These are phyloP conservation scores for Ancistrus triradiatus DNA, from an alignment of 2,113 vertebrate species.

Conservation along the genomic window DNA sequence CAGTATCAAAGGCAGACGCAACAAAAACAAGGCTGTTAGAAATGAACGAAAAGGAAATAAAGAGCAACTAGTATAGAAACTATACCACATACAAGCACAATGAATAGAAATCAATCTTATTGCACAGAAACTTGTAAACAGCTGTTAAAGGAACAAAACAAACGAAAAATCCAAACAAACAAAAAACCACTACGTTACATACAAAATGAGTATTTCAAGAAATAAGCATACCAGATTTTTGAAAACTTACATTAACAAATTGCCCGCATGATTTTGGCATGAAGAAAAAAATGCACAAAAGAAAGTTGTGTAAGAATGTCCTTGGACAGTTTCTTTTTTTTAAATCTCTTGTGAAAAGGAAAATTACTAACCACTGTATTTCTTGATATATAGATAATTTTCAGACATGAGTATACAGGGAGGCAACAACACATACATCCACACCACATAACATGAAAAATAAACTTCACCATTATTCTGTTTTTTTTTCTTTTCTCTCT, in stretches of 20 bases:
- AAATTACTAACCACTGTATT: conserved; percentile 72
- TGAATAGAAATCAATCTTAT: conserved; percentile 11
- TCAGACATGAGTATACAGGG: conserved; percentile 93
- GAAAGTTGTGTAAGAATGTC: conserved; percentile 98
- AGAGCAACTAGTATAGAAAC: conserved; percentile 12
- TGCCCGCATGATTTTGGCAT: conserved; percentile 99
- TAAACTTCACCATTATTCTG: conserved; percentile 86
- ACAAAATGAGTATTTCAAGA: conserved; percentile 49
- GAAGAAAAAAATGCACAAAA: conserved; percentile 98
- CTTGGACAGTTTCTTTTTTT: conserved; percentile 85
- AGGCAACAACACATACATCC: conserved; percentile 98
- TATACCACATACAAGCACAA: conserved; percentile 19
- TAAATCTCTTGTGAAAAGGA: conserved; percentile 84
- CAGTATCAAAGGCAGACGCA: conserved; percentile 1
- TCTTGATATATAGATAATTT: conserved; percentile 73
- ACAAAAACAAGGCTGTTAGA: conserved; percentile 30
- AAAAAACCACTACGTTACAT: conserved; percentile 33
- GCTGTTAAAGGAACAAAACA: conserved; percentile 10
- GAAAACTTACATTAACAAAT: conserved; percentile 99
- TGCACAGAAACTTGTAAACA: conserved; percentile 13
- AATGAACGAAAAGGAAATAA: not conserved
- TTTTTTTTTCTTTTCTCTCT: conserved; percentile 71
- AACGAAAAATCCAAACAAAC: not conserved
- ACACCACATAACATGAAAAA: conserved; percentile 99
- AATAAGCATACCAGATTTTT: conserved; percentile 74